Evolutionary conservation across 2,113 vertebrate species (phyloP), one percentile per base, ranked within the genome.

Genomic region (Chroicocephalus ridibundus): DNA sequence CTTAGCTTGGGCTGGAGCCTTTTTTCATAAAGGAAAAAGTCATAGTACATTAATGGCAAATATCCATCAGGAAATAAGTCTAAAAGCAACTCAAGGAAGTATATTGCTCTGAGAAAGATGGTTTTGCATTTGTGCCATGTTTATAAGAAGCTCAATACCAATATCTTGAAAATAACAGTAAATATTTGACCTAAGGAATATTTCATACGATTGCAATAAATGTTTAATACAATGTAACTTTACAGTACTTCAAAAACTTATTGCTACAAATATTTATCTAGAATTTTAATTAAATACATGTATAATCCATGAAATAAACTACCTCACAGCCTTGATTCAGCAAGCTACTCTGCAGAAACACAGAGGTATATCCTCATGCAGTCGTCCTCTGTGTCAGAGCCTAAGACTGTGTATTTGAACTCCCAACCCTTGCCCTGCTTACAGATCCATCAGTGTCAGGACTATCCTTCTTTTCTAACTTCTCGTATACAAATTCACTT

Each of bases 251-350:
- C 74, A 82, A 38, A 95, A 96, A 65, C 36, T 36, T 95, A 95
- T 93, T 93, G 95, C 88, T 93, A 75, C 94, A 94, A 96, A 95
- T 96, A 96, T 97, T 96, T 96, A 96, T 88, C 82, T 88, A 88
- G 94, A 91, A 86, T 96, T 94, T 94, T 96, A 93, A 96, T 96
- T 95, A 96, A 96, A 95, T 86, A 91, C 52, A 95, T 90, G 93
- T 68, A 95, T 94, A 96, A 96, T 88, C 95, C 88, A 76, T 89
- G 94, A 90, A 94, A 94, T 90, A 90, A 96, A 96, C 75, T 78
- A 88, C 27, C 29, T 68, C 49, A 47, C 72, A 86, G 75, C 66
- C 60, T 89, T 77, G 78, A 61, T 74, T 87, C 66, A 25, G 62
- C 49, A 54, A 72, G 86, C 65, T 89, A 77, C 70, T 76, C 57